A percentile compares a stretch with the other conserved stretches of the same genome.
Evolutionary conservation across 2,888 invertebrate genomes (phyloP).

Genomic region (Himalopsyche anomala): DNA sequence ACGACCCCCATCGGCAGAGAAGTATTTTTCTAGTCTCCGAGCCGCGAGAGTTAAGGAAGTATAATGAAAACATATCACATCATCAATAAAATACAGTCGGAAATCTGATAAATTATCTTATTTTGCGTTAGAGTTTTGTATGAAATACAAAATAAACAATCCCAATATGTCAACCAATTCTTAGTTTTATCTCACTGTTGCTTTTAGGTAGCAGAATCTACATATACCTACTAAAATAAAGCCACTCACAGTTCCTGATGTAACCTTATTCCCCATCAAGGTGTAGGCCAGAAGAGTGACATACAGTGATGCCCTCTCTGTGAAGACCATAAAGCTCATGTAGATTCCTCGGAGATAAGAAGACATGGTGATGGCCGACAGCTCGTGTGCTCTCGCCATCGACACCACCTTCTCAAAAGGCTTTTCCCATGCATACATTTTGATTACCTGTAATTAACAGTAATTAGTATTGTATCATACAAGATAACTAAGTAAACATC

Average conservation of each 20-base stretch:
- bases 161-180: too few relatives aligned
- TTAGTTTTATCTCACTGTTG: too few relatives aligned
- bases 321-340: slow-evolving; percentile 87
- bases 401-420: slow-evolving; percentile 91
- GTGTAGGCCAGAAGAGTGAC: slow-evolving; percentile 88
- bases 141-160: too few relatives aligned
- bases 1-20: too few relatives aligned
- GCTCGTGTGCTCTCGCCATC: slow-evolving; percentile 83
- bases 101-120: too few relatives aligned
- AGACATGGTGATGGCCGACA: slow-evolving; percentile 79
- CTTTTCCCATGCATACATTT: slow-evolving; percentile 98
- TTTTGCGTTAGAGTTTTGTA: too few relatives aligned
- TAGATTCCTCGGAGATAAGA: slow-evolving; percentile 82
- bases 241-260: slow-evolving; percentile 76
- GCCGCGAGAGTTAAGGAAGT: too few relatives aligned
- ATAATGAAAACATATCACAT: too few relatives aligned
- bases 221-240: not conserved
- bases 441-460: slow-evolving; percentile 83
- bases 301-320: slow-evolving; percentile 89
- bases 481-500: too few relatives aligned
- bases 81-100: too few relatives aligned
- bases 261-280: slow-evolving; percentile 79
- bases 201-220: too few relatives aligned
- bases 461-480: not conserved
- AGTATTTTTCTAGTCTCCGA: too few relatives aligned